Percentiles rank a stretch among this genome's conserved stretches.
Conservation (phyloP, 1,140 invertebrate species). For the Episyrphus balteatus region DNA sequence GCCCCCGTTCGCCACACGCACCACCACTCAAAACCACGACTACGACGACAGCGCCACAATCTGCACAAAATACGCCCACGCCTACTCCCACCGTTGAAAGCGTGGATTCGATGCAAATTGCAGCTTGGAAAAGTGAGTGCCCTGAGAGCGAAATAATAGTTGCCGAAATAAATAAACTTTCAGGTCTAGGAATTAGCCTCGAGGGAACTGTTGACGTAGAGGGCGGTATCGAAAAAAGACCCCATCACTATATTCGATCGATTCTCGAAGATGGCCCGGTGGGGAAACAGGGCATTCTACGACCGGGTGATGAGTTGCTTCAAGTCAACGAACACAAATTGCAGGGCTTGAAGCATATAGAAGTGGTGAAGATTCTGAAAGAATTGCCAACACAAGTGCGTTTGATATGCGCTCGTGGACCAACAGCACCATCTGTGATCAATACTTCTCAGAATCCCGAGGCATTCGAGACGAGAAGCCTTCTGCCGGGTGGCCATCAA, state of each 20-base stretch:
- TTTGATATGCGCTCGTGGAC: constrained; percentile 64
- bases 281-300: constrained; percentile 63
- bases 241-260: constrained; percentile 77
- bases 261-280: constrained; percentile 82
- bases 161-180: constrained; percentile 72
- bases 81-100: constrained; percentile 14
- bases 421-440: constrained; percentile 50
- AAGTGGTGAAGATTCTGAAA: constrained; percentile 81
- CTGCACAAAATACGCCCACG: neutral
- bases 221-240: constrained; percentile 67
- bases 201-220: constrained; percentile 87
- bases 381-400: constrained; percentile 74
- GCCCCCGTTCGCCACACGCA: neutral
- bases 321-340: constrained; percentile 83
- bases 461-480: constrained; percentile 64
- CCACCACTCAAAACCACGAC: constrained; percentile 5
- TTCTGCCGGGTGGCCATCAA: constrained; percentile 63
- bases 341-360: constrained; percentile 75
- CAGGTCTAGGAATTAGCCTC: constrained; percentile 80
- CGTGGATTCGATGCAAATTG: constrained; percentile 22
- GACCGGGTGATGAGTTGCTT: constrained; percentile 78
- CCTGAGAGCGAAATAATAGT: constrained; percentile 63
- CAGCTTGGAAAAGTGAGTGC: constrained; percentile 59
- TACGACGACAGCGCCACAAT: neutral
- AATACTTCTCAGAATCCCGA: constrained; percentile 65